phyloP scores from a whole-genome alignment of 1,140 invertebrate species.

The Drosophila pseudoananassae region DNA sequence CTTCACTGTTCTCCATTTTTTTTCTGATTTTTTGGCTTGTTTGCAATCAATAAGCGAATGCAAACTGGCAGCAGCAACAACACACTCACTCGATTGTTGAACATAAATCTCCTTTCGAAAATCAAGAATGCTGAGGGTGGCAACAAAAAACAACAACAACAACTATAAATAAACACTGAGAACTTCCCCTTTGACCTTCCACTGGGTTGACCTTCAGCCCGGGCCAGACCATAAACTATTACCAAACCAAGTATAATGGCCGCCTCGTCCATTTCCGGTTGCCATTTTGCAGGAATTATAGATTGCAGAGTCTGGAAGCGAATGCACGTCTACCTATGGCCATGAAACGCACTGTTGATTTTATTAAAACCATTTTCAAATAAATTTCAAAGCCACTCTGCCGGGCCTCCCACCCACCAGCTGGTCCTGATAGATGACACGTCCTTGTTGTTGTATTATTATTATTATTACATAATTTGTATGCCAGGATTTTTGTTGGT shows the following conservation, averaged over 20 bases:
- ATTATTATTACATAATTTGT: slow-evolving; percentile 78
- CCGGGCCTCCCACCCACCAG: background rate
- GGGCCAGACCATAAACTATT: slow-evolving; percentile 20
- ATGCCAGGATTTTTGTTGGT: slow-evolving; percentile 32
- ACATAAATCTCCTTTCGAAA: slow-evolving; percentile 14
- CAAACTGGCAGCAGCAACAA: slow-evolving; percentile 5
- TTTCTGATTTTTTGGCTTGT: too few species aligned
- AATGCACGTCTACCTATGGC: background rate
- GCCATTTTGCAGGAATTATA: slow-evolving; percentile 40
- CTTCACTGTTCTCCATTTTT: background rate
- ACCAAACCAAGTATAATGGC: slow-evolving; percentile 30
- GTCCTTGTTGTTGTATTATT: slow-evolving; percentile 66
- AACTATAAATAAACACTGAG: too few species aligned
- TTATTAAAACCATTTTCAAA: slow-evolving; percentile 41
- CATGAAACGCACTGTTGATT: slow-evolving; percentile 28
- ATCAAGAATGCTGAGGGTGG: background rate
- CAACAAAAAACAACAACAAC: background rate
- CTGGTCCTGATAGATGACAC: slow-evolving; percentile 53
- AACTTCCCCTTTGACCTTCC: background rate
- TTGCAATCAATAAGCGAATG: slow-evolving; percentile 25
- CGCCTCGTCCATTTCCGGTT: slow-evolving; percentile 52
- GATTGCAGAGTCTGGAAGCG: background rate
- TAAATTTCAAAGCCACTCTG: background rate
- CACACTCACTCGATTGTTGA: slow-evolving; percentile 5
- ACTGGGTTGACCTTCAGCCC: slow-evolving; percentile 28